These are phyloP conservation scores for Saguinus imperator DNA, from an alignment of 2,113 vertebrate genomes.

Conservation along the genomic window DNA sequence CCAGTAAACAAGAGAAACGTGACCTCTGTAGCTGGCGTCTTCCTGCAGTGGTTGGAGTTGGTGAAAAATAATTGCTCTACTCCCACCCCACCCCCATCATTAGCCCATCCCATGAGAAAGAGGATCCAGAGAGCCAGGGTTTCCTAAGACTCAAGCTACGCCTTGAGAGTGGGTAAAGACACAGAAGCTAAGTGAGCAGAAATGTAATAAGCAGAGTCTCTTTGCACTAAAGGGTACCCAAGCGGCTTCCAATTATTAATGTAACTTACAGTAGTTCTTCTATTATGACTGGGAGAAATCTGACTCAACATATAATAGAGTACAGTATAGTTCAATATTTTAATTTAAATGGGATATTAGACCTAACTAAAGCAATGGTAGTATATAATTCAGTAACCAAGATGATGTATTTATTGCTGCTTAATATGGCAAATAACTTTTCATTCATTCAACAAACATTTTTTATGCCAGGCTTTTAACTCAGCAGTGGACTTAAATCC, in stretches of 20 bases:
- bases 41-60: constrained; percentile 78
- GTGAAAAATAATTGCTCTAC: constrained; percentile 71
- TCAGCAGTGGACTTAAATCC: neutral
- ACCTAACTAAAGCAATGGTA: neutral
- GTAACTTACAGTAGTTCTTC: neutral
- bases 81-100: constrained; percentile 69
- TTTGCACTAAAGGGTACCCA: neutral
- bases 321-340: neutral
- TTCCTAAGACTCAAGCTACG: neutral
- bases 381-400: neutral
- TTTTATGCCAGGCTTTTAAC: neutral
- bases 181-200: neutral
- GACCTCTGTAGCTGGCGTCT: constrained; percentile 79
- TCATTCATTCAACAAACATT: neutral
- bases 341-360: neutral
- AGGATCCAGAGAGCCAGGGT: neutral
- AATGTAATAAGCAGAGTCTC: neutral
- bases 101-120: constrained; percentile 55
- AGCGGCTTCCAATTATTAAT: neutral
- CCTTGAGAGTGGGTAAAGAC: neutral
- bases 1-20: constrained; percentile 87
- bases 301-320: neutral
- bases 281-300: neutral
- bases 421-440: neutral
- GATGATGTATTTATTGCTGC: neutral